Evolutionary conservation across 1,140 invertebrate species (phyloP), one percentile per base, ranked within the genome.

Genomic region (Dendrolimus kikuchii): DNA sequence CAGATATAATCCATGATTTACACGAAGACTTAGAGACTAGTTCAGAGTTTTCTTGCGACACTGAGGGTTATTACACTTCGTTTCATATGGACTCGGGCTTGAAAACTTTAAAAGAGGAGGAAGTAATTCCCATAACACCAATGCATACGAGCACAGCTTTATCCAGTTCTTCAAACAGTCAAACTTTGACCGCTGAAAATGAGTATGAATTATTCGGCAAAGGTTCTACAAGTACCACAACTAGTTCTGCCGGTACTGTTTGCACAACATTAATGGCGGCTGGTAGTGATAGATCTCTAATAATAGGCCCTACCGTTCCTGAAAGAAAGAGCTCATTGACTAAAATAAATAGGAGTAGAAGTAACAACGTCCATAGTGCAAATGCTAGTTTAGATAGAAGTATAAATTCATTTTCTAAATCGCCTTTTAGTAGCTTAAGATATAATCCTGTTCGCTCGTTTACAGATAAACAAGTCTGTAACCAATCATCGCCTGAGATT

Each of bases 41-140:
- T 68, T 98, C 96, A 0, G 95, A 96, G 46, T 98, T 97, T 82
- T 98, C 96, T 5, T 96, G 96, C 70, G 97, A 99, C 76, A 97
- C 96, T 7, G 97, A 98, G 83, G 97, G 97, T 7, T 99, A 98
- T 80, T 99, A 98, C 80, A 99, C 97, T 0, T 98, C 96, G 7
- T 98, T 99, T 88, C 96, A 98, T 77, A 93, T 97, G 89, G 97
- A 99, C 81, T 97, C 95, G 53, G 97, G 97, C 2, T 80, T 98
- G 45, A 96, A 96, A 77, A 95, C 93, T 0, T 80, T 94, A 8
- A 93, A 93, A 75, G 94, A 95, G 78, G 94, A 95, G 82, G 94
- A 95, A 74, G 58, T 86, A 41, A 75, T 86, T 36, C 91, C 91
- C 0, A 85, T 90, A 49, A 91, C 90, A 5, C 91, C 91, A 5